These are phyloP conservation scores for Muscidifurax raptorellus DNA, from an alignment of 1,140 invertebrate species.

Conservation along the genomic window DNA sequence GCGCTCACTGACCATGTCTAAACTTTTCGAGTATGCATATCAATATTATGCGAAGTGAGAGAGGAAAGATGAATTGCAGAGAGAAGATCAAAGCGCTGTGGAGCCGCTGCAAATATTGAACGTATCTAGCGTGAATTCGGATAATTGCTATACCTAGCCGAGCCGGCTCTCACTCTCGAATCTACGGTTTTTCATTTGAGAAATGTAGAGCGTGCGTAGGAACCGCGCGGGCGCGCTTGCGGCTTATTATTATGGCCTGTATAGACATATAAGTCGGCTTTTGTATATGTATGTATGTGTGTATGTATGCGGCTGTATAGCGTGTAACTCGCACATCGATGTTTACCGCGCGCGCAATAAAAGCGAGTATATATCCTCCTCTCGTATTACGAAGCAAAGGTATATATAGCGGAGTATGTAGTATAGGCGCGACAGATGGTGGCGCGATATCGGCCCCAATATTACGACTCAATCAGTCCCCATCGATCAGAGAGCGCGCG, in stretches of 20 bases:
- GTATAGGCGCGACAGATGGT: constrained; percentile 58
- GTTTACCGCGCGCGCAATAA: constrained; percentile 67
- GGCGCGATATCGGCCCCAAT: constrained; percentile 61
- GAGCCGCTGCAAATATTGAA: constrained; percentile 48
- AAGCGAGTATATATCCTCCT: not conserved
- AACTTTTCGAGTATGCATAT: constrained; percentile 10
- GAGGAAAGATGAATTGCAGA: not conserved
- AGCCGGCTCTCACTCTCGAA: not conserved
- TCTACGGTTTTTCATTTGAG: not conserved
- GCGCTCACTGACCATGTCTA: not conserved
- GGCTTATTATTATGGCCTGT: constrained; percentile 53
- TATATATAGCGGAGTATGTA: not conserved
- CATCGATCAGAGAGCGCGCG: constrained; percentile 64
- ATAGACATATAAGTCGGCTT: not conserved
- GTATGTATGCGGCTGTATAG: constrained; percentile 52
- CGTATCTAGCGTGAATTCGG: not conserved
- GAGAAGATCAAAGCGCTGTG: constrained; percentile 21
- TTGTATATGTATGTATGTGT: not conserved
- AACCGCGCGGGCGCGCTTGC: too few species aligned
- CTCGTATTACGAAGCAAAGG: not conserved
- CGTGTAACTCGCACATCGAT: constrained; percentile 63
- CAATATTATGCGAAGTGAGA: constrained; percentile 15
- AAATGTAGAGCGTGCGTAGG: not conserved
- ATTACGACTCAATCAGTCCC: constrained; percentile 72
- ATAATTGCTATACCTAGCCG: not conserved